phyloP scores from a whole-genome alignment of 2,888 invertebrate genomes.

The Platycnemis pennipes region DNA sequence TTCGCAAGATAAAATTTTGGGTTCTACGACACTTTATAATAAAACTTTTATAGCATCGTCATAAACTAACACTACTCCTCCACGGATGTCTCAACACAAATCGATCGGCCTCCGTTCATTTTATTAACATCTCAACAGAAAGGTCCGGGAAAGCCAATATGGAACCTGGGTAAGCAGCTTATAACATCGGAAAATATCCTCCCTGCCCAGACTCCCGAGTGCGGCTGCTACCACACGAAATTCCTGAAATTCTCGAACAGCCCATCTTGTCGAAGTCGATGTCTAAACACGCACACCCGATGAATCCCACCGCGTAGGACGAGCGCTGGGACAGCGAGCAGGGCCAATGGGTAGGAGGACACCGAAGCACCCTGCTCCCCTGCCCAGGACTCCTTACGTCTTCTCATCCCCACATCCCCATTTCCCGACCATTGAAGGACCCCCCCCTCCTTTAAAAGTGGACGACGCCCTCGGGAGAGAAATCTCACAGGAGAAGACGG shows the following conservation, averaged over 20 bases:
- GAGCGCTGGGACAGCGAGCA: not conserved
- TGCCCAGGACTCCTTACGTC: not conserved
- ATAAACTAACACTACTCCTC: not conserved
- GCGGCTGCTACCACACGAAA: not conserved
- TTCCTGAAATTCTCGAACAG: constrained; percentile 26
- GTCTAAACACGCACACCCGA: constrained; percentile 31
- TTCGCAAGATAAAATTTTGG: no score
- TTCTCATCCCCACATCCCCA: not conserved
- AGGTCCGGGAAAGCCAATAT: not conserved
- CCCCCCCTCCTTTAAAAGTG: not conserved
- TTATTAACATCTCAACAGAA: not conserved
- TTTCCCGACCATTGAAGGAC: not conserved
- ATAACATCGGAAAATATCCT: not conserved
- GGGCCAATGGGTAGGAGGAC: not conserved
- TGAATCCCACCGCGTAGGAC: not conserved
- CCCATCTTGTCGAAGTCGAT: constrained; percentile 35
- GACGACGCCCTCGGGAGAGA: not conserved
- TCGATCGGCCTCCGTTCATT: not conserved
- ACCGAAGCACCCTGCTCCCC: not conserved
- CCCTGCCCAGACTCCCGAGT: not conserved
- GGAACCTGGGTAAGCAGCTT: not conserved
- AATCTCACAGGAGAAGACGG: not conserved
- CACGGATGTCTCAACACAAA: not conserved
- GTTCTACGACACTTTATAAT: not conserved
- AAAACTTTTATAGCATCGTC: not conserved